Evolutionary conservation across 2,888 invertebrate species (phyloP), one percentile per base, ranked within the genome.

Genomic region (Hirtodrosophila confusa): DNA sequence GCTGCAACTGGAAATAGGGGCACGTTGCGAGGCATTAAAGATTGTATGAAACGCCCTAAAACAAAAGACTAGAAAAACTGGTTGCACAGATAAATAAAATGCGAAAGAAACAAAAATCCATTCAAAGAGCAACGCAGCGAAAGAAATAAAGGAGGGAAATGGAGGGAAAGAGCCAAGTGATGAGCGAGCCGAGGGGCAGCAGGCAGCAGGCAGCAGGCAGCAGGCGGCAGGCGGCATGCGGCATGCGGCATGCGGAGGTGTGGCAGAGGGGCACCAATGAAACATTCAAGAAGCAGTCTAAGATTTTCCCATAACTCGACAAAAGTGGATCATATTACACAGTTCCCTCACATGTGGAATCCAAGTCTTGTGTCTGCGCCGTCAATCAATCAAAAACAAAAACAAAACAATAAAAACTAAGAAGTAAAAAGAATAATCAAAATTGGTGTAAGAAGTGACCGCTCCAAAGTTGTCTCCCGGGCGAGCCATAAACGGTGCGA

Each of bases 51-150:
- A 49, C 69, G 64, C 70, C 65, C 77, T 77, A 71, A 78, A 45
- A 56, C 74, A 50, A 73, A 58, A 78, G 64, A 84, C 86, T 72
- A 86, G 83, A 86, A 86, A 84, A 84, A 86, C 83, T 80, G 78
- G 83, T 84, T 83, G 71, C 47, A 66, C 60, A 61, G 48, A 60
- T 54, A 51, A 56, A 58, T 50, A 48, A 33, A 43, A 49, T 33
- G 29, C 24, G 58, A 56, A 58, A 39, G 17, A 54, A 53, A 48
- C 48, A 55, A 56, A 23, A 64, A 55, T 53, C 43, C 36, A 63
- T 39, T 12, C 29, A 62, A 40, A 64, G 58, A 69, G 41, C 57
- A 40, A 31, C 1, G 45, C 45, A 39, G 23, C 4, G 29, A 37
- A 41, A 43, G 10, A 47, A 55, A 44, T 8, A 27, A 41, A 33